Evolutionary conservation across 2,888 invertebrate genomes (phyloP).

Genomic region (Salticus scenicus): DNA sequence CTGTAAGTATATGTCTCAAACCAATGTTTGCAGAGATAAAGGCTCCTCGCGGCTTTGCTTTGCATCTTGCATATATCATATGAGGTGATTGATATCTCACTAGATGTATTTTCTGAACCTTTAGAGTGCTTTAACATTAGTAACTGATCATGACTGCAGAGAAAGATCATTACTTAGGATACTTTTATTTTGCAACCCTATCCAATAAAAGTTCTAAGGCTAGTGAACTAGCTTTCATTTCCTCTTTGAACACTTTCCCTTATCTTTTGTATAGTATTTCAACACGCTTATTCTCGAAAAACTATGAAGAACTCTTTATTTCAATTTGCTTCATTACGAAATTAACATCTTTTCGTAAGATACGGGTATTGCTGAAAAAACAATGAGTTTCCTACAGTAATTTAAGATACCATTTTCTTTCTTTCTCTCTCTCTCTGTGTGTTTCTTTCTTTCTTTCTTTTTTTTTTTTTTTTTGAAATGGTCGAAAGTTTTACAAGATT

Average conservation of each 20-base stretch:
- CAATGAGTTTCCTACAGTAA: neutral
- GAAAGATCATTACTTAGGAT: too few species aligned
- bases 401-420: neutral
- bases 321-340: neutral
- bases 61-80: too few species aligned
- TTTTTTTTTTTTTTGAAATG: neutral
- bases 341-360: neutral
- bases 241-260: neutral
- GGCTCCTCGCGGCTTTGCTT: too few species aligned
- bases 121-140: too few species aligned
- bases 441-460: too few species aligned
- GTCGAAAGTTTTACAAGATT: neutral
- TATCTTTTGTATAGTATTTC: neutral
- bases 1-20: too few species aligned
- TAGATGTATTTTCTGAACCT: too few species aligned
- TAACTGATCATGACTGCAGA: too few species aligned
- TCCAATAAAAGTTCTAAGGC: neutral
- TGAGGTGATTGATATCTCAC: too few species aligned
- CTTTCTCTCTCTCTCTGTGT: too few species aligned
- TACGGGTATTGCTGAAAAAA: neutral
- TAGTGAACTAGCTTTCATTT: neutral
- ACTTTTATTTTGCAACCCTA: too few species aligned
- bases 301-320: neutral
- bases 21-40: too few species aligned
- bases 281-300: neutral